phyloP scores from a whole-genome alignment of 2,888 invertebrate species.

The Trichacis sp. region DNA sequence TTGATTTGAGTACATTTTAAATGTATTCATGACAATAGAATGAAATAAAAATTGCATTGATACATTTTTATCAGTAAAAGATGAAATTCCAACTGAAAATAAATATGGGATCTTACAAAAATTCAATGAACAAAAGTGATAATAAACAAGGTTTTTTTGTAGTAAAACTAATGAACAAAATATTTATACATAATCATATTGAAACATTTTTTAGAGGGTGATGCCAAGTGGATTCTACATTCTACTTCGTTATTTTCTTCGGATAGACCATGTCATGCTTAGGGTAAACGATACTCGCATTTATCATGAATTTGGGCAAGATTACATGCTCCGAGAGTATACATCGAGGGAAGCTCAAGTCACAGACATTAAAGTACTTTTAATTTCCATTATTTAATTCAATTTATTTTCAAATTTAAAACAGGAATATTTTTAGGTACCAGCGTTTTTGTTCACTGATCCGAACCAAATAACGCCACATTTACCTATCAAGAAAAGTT shows the following conservation, averaged over 20 bases:
- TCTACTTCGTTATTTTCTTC: conserved; percentile 88
- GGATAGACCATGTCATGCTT: conserved; percentile 94
- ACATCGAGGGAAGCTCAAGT: conserved; percentile 83
- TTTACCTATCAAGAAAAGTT: conserved; percentile 72
- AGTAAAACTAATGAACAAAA: too few species aligned
- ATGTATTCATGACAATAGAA: too few species aligned
- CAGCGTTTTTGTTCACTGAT: conserved; percentile 74
- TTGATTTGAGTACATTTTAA: too few species aligned
- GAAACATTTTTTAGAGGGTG: conserved; percentile 85
- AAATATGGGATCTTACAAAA: too few species aligned
- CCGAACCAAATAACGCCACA: conserved; percentile 78
- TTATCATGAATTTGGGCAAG: conserved; percentile 81
- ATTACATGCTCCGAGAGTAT: conserved; percentile 86
- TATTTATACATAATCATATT: too few species aligned
- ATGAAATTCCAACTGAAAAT: too few species aligned
- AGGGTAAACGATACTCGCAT: conserved; percentile 89
- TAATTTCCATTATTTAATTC: neutral
- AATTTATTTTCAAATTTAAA: conserved; percentile 11
- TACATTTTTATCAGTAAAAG: too few species aligned
- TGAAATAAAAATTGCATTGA: too few species aligned
- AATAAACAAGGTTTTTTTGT: too few species aligned
- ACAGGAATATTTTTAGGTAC: conserved; percentile 67
- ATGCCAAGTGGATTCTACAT: conserved; percentile 96
- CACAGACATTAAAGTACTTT: conserved; percentile 75
- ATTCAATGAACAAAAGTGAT: too few species aligned